Base-by-base conservation (phyloP, 1,140 invertebrate genomes). In the Heterodera schachtii region DNA sequence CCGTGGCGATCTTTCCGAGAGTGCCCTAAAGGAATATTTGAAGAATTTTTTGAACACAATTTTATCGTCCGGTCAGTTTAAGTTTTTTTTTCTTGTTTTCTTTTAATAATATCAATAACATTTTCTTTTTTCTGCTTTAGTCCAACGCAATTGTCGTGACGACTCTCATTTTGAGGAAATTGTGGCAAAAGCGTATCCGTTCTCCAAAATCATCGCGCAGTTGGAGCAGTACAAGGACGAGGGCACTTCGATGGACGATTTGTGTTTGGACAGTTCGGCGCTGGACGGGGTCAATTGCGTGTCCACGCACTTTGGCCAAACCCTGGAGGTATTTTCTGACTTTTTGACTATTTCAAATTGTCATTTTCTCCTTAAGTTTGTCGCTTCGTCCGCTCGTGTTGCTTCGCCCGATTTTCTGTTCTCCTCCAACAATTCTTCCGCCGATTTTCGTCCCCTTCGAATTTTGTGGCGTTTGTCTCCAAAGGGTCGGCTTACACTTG, bases 401-500 rank as follows among this genome's bases (percentile, higher is more conserved):
- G 1, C n/a, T 8, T 44, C 31, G 11, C n/a, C 13, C 47, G 6
- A 79, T 46, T n/a, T 74, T 71, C 52, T 64, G 13, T 7, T 46
- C 41, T 21, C 71, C 21, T 80, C 13, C 60, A 16, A 79, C 75
- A 4, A 4, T 1, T 78, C 47, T 11, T 13, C 49, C 49, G 9
- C 19, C 31, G 73, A 66, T 1, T 66, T 49, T 19, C 47, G 73
- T 16, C 74, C 82, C 11, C n/a, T 82, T 11, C 43, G 71, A 49
- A 71, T 90, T 19, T 64, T 89, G 46, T 88, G 85, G 76, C 64
- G 88, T 6, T 73, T 82, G 69, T 83, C 86, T 9, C 75, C 84
- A 47, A 89, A 89, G 80, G 88, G 88, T 44, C 79, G 78, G n/a
- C 80, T 89, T 43, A 85, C 87, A 60, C 79, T 90, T 11, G 88